phyloP scores from a whole-genome alignment of 53 echinoderm and acorn worm genomes.

The Zoroaster sp. region DNA sequence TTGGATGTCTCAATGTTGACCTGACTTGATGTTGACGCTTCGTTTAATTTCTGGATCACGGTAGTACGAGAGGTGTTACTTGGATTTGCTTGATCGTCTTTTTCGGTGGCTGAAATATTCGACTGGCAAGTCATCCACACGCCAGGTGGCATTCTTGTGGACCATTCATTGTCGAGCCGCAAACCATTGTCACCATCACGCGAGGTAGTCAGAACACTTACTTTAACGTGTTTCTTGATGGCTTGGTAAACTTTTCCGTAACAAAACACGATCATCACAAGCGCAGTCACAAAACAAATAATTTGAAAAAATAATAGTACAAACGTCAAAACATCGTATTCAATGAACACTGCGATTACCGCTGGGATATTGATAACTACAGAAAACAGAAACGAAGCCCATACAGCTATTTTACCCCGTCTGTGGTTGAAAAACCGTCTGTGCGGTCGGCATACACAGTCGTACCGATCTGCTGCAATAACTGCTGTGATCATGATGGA shows the following conservation, averaged over 20 bases:
- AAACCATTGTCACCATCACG: too few relatives aligned
- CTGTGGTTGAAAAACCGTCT: conserved; percentile 13
- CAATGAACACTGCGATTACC: not conserved
- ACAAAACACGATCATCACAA: conserved; percentile 1
- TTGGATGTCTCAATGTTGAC: too few relatives aligned
- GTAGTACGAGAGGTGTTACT: too few relatives aligned
- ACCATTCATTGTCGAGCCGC: too few relatives aligned
- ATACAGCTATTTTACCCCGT: not conserved
- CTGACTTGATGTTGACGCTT: too few relatives aligned
- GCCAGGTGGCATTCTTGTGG: too few relatives aligned
- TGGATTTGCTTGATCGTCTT: too few relatives aligned
- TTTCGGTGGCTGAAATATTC: too few relatives aligned
- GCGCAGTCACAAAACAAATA: not conserved
- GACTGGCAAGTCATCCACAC: too few relatives aligned
- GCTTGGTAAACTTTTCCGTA: not conserved
- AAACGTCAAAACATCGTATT: not conserved
- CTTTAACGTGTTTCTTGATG: not conserved
- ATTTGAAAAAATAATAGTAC: not conserved
- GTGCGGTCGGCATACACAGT: conserved; percentile 24
- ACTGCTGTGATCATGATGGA: not conserved
- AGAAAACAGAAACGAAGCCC: not conserved
- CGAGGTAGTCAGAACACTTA: not conserved
- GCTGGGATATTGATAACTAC: not conserved
- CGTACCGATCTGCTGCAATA: not conserved
- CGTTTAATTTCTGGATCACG: too few relatives aligned